Percentiles rank a stretch among this genome's conserved stretches.
Conservation (phyloP, 1,140 invertebrate genomes). For the Marisa cornuarietis region DNA sequence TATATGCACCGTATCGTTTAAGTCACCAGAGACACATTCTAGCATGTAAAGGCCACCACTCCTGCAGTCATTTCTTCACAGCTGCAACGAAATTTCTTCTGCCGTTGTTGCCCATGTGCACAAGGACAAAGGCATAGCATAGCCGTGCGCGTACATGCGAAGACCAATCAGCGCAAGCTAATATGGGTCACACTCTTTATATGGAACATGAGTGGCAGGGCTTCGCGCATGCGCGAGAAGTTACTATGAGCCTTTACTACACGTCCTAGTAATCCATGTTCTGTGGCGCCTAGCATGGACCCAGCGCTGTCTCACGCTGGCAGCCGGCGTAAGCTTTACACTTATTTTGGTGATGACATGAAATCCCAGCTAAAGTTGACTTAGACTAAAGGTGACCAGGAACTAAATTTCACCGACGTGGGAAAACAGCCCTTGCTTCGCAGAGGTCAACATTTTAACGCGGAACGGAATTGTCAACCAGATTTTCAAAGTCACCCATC, state of each 20-base stretch:
- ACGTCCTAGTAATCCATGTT: slow-evolving; percentile 30
- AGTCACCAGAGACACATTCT: background rate
- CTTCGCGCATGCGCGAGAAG: slow-evolving; percentile 34
- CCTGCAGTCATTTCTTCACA: background rate
- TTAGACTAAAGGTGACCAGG: background rate
- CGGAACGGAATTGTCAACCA: too few species aligned
- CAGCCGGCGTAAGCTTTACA: slow-evolving; percentile 19
- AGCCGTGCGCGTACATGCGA: slow-evolving; percentile 1
- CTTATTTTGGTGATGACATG: slow-evolving; percentile 1
- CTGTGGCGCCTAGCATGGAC: slow-evolving; percentile 20
- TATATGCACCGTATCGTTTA: slow-evolving; percentile 3
- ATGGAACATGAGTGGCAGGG: slow-evolving; percentile 25
- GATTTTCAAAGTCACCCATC: too few species aligned
- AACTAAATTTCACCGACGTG: background rate
- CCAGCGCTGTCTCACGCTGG: background rate
- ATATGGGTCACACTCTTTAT: slow-evolving; percentile 29
- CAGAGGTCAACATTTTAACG: background rate
- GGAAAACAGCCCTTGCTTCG: background rate
- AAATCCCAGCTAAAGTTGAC: background rate
- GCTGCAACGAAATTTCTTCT: background rate
- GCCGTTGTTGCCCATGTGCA: slow-evolving; percentile 12
- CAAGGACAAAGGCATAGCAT: slow-evolving; percentile 25
- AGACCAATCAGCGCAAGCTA: slow-evolving; percentile 16
- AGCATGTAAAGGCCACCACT: slow-evolving; percentile 5
- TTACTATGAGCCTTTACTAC: slow-evolving; percentile 48